Conservation (phyloP, 2,888 invertebrate species). For the Tyria jacobaeae region DNA sequence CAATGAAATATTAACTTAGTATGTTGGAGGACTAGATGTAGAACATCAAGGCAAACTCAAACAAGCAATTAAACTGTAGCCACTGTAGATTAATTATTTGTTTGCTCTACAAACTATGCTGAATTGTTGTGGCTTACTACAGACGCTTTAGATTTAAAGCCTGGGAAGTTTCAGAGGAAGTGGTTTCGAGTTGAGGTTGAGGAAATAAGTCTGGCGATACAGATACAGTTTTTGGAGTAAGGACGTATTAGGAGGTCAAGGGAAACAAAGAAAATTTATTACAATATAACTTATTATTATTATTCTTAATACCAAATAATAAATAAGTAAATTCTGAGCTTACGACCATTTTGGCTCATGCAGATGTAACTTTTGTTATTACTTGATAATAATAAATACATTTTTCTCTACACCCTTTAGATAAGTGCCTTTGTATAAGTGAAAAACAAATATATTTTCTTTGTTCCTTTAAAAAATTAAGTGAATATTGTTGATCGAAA, state of each 20-base stretch:
- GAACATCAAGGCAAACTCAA: slow-evolving; percentile 69
- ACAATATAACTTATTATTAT: neutral
- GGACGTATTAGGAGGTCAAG: no score
- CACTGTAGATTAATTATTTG: slow-evolving; percentile 81
- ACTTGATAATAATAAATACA: no score
- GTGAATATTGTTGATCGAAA: no score
- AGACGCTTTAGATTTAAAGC: slow-evolving; percentile 46
- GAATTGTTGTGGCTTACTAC: slow-evolving; percentile 52
- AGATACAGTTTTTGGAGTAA: neutral
- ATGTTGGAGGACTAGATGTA: slow-evolving; percentile 38
- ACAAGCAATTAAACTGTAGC: slow-evolving; percentile 82
- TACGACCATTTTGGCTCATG: no score
- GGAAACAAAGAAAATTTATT: no score
- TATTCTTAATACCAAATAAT: neutral
- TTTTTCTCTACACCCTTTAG: no score
- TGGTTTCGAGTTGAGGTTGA: slow-evolving; percentile 30
- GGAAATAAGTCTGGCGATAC: slow-evolving; percentile 2
- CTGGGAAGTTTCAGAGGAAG: slow-evolving; percentile 27
- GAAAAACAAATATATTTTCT: no score
- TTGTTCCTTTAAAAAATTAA: no score
- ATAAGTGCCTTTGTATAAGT: no score
- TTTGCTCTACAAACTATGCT: slow-evolving; percentile 73
- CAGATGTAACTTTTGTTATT: no score
- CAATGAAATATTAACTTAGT: slow-evolving; percentile 14
- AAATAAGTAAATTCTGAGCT: no score